Conservation (phyloP, 2,888 invertebrate species). For the Metacarcinus magister region DNA sequence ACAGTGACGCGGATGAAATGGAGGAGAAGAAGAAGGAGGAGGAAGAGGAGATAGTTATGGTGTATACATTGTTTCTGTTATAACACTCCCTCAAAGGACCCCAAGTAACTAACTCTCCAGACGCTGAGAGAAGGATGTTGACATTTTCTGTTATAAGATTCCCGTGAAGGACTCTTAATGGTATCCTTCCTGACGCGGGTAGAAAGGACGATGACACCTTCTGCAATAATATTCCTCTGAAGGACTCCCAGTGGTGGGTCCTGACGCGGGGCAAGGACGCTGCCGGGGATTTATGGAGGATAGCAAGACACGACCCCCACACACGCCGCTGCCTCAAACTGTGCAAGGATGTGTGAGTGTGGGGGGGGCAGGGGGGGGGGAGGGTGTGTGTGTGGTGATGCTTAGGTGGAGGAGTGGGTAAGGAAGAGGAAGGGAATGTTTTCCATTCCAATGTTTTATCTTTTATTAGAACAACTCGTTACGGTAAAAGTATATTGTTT, state of each 20-base stretch:
- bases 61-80: not conserved
- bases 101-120: too few relatives aligned
- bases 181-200: not conserved
- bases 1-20: not conserved
- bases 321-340: not conserved
- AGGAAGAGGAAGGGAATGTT: not conserved
- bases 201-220: not conserved
- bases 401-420: not conserved
- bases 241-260: not conserved
- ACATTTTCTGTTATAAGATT: not conserved
- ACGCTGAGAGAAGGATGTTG: not conserved
- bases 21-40: not conserved
- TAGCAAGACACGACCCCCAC: not conserved
- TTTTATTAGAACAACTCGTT: too few relatives aligned
- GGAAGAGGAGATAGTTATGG: not conserved
- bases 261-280: not conserved
- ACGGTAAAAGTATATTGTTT: too few relatives aligned
- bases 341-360: not conserved
- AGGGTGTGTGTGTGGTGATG: not conserved
- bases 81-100: too few relatives aligned
- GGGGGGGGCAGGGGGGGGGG: too few relatives aligned
- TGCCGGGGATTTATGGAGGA: not conserved
- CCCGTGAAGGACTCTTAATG: not conserved
- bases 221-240: not conserved
- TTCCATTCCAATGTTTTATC: too few relatives aligned